A percentile compares a stretch with the other conserved stretches of the same genome.
Conservation (phyloP, 1,140 invertebrate species). For the Laodelphax striatellus region DNA sequence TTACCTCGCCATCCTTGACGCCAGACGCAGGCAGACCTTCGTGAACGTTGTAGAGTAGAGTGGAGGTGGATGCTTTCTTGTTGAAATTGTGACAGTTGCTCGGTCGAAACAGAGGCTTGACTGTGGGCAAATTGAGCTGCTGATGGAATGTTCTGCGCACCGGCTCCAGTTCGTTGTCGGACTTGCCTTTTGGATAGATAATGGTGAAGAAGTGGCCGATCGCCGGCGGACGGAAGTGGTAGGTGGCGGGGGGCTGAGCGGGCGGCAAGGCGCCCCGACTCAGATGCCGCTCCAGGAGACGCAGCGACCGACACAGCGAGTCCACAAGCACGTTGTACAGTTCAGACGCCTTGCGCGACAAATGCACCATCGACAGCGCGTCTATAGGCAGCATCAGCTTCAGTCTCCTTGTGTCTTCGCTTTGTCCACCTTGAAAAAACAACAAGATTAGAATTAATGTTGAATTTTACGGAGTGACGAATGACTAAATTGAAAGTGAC, state of each 20-base stretch:
- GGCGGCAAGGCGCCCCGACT: conserved; percentile 31
- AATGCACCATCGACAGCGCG: conserved; percentile 53
- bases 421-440: not conserved
- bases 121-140: conserved; percentile 40
- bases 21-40: conserved; percentile 37
- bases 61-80: conserved; percentile 32
- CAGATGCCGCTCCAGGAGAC: conserved; percentile 47
- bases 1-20: conserved; percentile 26
- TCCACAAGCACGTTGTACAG: conserved; percentile 61
- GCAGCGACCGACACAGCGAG: conserved; percentile 53
- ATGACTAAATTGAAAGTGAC: no score
- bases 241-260: conserved; percentile 42
- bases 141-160: conserved; percentile 33
- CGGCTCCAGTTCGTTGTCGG: conserved; percentile 37
- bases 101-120: conserved; percentile 56
- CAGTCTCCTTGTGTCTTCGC: conserved; percentile 26
- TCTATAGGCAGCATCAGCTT: conserved; percentile 53
- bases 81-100: conserved; percentile 51
- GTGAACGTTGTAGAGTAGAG: conserved; percentile 63
- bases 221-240: conserved; percentile 48
- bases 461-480: no score
- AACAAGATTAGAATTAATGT: no score
- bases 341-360: conserved; percentile 44
- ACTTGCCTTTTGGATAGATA: conserved; percentile 47
- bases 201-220: conserved; percentile 64